phyloP scores from a whole-genome alignment of 2,113 vertebrate genomes.

The Brachyhypopomus gauderio region DNA sequence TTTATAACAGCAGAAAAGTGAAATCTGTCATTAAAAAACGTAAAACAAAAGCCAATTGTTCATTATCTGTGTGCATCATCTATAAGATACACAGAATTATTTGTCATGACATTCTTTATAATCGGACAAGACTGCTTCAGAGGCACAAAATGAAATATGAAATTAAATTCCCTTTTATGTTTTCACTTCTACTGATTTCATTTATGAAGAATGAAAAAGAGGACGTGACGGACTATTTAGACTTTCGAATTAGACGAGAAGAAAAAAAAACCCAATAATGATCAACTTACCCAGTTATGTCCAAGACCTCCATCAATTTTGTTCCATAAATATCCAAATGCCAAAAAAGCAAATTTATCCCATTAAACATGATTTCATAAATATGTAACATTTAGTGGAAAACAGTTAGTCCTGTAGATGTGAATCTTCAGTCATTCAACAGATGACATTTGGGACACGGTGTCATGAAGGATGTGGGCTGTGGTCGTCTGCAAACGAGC shows the following conservation, averaged over 20 bases:
- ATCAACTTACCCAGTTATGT: background rate
- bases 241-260: background rate
- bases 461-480: conserved; percentile 51
- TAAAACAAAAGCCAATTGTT: no score
- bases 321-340: conserved; percentile 17
- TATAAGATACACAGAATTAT: background rate
- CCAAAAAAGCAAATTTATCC: background rate
- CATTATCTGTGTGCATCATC: background rate
- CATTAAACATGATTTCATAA: background rate
- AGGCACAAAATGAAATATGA: background rate
- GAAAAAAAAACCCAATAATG: background rate
- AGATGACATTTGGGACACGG: conserved; percentile 36
- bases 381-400: background rate
- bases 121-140: no score
- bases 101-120: background rate
- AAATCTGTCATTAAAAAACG: conserved; percentile 14
- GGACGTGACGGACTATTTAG: background rate
- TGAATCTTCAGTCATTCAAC: conserved; percentile 37
- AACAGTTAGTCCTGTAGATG: conserved; percentile 1
- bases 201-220: conserved; percentile 25
- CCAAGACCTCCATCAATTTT: background rate
- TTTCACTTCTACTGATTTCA: conserved; percentile 35
- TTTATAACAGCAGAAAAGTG: conserved; percentile 7
- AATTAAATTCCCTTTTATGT: background rate
- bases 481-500: conserved; percentile 27